Percentiles rank a stretch among this genome's conserved stretches.
Conservation (phyloP, 2,888 invertebrate species). For the Matsumyia berberina region DNA sequence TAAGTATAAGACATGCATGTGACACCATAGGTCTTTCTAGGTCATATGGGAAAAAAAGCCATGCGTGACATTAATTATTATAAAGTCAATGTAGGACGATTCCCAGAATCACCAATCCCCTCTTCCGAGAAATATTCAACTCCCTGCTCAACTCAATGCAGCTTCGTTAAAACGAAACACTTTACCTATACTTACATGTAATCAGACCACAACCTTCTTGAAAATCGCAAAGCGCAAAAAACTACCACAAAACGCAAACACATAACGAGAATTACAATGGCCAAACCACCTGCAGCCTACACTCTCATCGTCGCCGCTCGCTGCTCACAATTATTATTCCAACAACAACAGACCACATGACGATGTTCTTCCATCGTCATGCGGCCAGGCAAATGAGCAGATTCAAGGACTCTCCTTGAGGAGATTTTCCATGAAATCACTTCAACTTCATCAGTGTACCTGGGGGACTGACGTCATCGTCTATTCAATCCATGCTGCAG, state of each 20-base stretch:
- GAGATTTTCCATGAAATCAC: conserved; percentile 63
- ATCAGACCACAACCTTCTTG: conserved; percentile 9
- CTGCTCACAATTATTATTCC: conserved; percentile 55
- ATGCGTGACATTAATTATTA: not conserved
- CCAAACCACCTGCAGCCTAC: conserved; percentile 44
- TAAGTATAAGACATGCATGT: no score
- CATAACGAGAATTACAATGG: conserved; percentile 45
- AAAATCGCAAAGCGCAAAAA: conserved; percentile 1
- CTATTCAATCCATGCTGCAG: not conserved
- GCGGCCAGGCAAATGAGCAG: conserved; percentile 66
- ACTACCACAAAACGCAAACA: conserved; percentile 20
- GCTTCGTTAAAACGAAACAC: conserved; percentile 14
- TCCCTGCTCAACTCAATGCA: not conserved
- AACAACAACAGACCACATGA: conserved; percentile 48
- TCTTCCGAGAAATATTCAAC: not conserved
- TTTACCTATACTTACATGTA: conserved; percentile 9
- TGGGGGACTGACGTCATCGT: conserved; percentile 13
- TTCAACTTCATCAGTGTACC: conserved; percentile 29
- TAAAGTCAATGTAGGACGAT: not conserved
- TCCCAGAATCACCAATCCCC: not conserved
- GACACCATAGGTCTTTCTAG: no score
- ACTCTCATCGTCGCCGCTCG: not conserved
- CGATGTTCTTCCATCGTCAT: conserved; percentile 36
- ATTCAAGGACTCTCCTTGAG: conserved; percentile 65
- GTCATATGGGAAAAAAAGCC: no score